Base-by-base conservation (phyloP, 2,888 invertebrate genomes). In the Isotomurus palustris region DNA sequence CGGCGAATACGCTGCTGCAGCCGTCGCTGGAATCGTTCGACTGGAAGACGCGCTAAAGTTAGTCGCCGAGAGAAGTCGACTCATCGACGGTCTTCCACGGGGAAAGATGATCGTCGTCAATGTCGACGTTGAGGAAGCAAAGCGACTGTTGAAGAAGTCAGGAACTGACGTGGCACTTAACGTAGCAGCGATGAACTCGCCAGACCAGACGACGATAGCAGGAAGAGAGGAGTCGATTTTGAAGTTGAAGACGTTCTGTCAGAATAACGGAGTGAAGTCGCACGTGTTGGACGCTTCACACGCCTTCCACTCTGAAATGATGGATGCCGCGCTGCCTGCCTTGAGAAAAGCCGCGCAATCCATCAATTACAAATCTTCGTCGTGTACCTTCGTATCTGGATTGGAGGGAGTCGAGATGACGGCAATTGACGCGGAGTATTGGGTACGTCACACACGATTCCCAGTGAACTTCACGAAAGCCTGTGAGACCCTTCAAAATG, bases 1-100 rank as follows among this genome's bases (percentile, higher is more conserved):
- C 8, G 64, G 64, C 1, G 64, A 64, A 48, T 64, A 59, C 50
- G 36, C 41, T 1, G 64, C 64, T 14, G 58, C 61, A 19, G 61
- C 59, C 3, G 43, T 36, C 4, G 53, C 57, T 14, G 61, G 59
- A 2, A 41, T 53, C 3, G 10, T 64, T 10, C 25, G 3, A 8
- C 41, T 64, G 12, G 49, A 53, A 14, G 56, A 56, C 45, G 64
- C 61, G 0, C 27, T 64, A 1, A 56, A 24, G 14, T 27, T 64
- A 12, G 56, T 64, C 1, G 55, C 57, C 22, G 60, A 56, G 40
- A 27, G 64, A 45, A 58, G 58, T 38, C 43, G 54, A 1, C 38
- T 64, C 1, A 61, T 64, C 27, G 64, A 64, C 14, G 53, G 35
- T 3, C 48, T 56, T 38, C 60, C 61, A 10, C 4, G 47, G 6